These are phyloP conservation scores for Pseudorhombus dupliciocellatus DNA, from an alignment of 2,113 vertebrate species.

Conservation along the genomic window DNA sequence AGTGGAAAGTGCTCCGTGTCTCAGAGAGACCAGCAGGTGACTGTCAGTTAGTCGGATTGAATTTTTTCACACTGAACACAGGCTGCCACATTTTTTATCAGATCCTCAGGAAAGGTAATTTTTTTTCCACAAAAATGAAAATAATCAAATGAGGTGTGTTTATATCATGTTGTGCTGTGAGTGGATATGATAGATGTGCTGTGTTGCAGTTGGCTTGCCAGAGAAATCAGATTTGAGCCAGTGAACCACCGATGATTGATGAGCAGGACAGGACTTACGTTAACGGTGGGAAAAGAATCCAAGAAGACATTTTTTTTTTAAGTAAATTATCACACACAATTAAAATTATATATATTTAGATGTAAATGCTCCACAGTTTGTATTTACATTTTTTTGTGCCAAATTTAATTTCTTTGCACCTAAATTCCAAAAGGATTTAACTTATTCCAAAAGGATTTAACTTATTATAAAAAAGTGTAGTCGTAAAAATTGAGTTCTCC, in stretches of 20 bases:
- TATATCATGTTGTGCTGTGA: constrained; percentile 60
- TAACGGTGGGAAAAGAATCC: constrained; percentile 23
- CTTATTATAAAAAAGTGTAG: too few species aligned
- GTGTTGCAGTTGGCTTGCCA: constrained; percentile 42
- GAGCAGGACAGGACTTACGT: constrained; percentile 46
- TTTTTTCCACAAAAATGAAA: constrained; percentile 45
- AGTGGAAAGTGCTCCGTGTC: constrained; percentile 26
- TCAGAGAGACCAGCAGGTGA: constrained; percentile 47
- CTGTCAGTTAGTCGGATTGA: constrained; percentile 52
- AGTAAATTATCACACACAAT: constrained; percentile 8
- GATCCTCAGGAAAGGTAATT: constrained; percentile 44
- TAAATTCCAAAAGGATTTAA: background rate
- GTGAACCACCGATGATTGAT: constrained; percentile 62
- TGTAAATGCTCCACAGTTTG: background rate
- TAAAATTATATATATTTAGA: background rate
- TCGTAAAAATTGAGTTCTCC: background rate
- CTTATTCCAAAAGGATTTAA: too few species aligned
- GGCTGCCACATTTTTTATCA: constrained; percentile 23
- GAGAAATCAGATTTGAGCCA: constrained; percentile 71
- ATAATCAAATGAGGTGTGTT: constrained; percentile 66
- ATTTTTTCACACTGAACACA: constrained; percentile 64
- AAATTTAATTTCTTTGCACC: background rate
- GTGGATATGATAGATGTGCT: constrained; percentile 66
- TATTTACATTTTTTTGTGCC: background rate
- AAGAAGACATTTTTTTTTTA: constrained; percentile 10